Conservation (phyloP, 2,113 vertebrate species). For the Syngnathoides biaculeatus region DNA sequence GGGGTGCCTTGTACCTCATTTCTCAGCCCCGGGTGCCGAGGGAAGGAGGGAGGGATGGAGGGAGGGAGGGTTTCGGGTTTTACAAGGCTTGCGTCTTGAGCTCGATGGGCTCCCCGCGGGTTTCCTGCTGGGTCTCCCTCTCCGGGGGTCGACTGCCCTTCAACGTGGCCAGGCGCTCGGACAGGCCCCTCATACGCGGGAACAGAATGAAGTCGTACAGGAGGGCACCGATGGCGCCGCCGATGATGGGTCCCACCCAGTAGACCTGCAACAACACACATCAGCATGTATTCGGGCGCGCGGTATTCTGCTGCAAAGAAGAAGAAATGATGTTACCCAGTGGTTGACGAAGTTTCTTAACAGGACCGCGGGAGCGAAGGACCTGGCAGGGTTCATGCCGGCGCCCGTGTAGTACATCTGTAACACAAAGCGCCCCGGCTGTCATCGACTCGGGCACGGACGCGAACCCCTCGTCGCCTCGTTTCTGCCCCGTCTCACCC, state of each 20-base stretch:
- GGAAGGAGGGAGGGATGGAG: too few relatives aligned
- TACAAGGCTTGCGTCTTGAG: conserved; percentile 89
- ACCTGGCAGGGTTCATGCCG: conserved; percentile 91
- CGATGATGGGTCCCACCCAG: conserved; percentile 90
- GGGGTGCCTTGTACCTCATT: conserved; percentile 53
- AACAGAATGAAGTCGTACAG: conserved; percentile 90
- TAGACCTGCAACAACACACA: conserved; percentile 77
- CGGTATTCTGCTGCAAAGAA: too few relatives aligned
- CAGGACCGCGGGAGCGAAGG: conserved; percentile 89
- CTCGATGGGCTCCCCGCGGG: conserved; percentile 82
- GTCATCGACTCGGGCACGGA: neutral
- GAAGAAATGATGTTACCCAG: conserved; percentile 77
- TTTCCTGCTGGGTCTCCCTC: conserved; percentile 76
- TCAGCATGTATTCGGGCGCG: neutral
- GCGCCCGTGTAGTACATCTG: conserved; percentile 92
- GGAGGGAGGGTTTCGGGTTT: too few relatives aligned
- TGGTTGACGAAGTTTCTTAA: conserved; percentile 92
- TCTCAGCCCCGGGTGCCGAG: conserved; percentile 19
- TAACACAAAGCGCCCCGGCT: conserved; percentile 19
- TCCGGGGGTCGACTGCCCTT: conserved; percentile 79
- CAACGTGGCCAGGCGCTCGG: conserved; percentile 86
- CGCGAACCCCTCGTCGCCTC: neutral
- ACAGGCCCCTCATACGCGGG: conserved; percentile 83
- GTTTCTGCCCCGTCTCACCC: conserved; percentile 73
- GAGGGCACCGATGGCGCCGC: conserved; percentile 80